These are phyloP conservation scores for Rafetus swinhoei DNA, from an alignment of 2,113 vertebrate genomes.

Conservation along the genomic window DNA sequence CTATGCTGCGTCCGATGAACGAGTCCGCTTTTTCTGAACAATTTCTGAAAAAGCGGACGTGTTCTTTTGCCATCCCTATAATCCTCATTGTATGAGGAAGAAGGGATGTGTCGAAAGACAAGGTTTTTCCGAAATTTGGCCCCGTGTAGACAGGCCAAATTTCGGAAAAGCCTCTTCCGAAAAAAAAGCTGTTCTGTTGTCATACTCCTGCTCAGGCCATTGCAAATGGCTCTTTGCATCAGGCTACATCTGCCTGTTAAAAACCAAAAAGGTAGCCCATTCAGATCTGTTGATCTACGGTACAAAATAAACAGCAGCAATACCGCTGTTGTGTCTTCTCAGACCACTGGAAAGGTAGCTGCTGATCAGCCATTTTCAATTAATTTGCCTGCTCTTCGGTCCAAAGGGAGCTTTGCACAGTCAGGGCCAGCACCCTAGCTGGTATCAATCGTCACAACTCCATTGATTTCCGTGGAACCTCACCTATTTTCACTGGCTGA, in stretches of 20 bases:
- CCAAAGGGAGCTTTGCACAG: background rate
- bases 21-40: no score
- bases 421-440: background rate
- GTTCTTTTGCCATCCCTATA: no score
- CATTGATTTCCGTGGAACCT: background rate
- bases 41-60: no score
- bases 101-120: no score
- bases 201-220: background rate
- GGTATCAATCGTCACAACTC: background rate
- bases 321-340: background rate
- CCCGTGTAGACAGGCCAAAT: no score
- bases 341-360: background rate
- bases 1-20: no score
- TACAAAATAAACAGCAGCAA: background rate
- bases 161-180: no score
- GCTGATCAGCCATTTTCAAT: background rate
- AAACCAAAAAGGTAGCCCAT: background rate
- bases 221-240: background rate
- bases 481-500: background rate
- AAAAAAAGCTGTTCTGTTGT: background rate
- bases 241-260: background rate
- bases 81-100: no score
- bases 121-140: no score
- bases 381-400: background rate
- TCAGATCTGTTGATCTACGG: background rate